Evolutionary conservation across 2,797 vertebrate genomes (phyloP).

Genomic region (Rhinophrynus dorsalis): DNA sequence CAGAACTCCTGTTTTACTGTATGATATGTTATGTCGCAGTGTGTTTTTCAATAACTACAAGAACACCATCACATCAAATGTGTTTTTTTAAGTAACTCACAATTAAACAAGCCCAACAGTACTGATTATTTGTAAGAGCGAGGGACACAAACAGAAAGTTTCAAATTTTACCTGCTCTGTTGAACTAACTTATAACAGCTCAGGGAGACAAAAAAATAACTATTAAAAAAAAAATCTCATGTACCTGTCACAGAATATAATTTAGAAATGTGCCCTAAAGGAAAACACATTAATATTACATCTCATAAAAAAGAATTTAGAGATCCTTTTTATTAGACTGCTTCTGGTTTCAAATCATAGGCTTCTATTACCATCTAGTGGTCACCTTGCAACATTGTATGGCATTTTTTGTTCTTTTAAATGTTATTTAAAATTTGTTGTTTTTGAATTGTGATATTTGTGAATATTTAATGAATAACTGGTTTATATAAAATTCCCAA

Average conservation of each 20-base stretch:
- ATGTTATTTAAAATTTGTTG: too few species aligned
- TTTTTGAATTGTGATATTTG: too few species aligned
- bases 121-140: slow-evolving; percentile 2
- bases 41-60: too few species aligned
- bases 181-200: slow-evolving; percentile 34
- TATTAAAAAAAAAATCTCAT: slow-evolving; percentile 32
- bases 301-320: slow-evolving; percentile 11
- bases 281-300: slow-evolving; percentile 48
- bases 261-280: slow-evolving; percentile 51
- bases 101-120: neutral
- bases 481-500: too few species aligned
- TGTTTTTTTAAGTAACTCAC: neutral
- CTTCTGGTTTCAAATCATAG: slow-evolving; percentile 38
- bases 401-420: too few species aligned
- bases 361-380: slow-evolving; percentile 65
- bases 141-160: slow-evolving; percentile 33
- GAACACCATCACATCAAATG: neutral
- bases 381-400: neutral
- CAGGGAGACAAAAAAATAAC: slow-evolving; percentile 41
- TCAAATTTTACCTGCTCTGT: slow-evolving; percentile 16
- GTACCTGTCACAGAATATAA: slow-evolving; percentile 38
- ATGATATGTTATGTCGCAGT: too few species aligned
- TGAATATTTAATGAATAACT: too few species aligned
- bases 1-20: too few species aligned
- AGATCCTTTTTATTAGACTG: slow-evolving; percentile 24